Percentiles rank a stretch among this genome's conserved stretches.
phyloP scores from a whole-genome alignment of 2,888 invertebrate genomes.

The Ophioninae sp. region DNA sequence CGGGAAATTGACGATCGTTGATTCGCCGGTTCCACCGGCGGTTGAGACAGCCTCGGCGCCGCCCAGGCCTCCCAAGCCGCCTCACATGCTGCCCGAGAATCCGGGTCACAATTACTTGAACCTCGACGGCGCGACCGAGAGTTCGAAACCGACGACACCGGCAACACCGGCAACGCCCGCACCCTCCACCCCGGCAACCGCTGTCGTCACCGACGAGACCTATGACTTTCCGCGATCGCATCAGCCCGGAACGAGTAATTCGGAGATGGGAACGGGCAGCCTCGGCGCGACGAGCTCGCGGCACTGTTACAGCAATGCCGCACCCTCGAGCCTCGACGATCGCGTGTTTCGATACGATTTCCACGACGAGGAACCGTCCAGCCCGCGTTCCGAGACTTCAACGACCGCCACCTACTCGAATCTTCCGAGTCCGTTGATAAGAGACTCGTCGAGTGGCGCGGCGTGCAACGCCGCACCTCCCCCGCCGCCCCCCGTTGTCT shows the following conservation, averaged over 20 bases:
- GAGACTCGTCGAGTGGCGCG: conserved; percentile 76
- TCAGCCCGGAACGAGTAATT: conserved; percentile 79
- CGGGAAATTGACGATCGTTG: conserved; percentile 81
- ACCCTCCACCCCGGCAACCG: conserved; percentile 74
- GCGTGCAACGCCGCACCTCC: conserved; percentile 79
- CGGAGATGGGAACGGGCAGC: conserved; percentile 68
- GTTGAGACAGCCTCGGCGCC: conserved; percentile 83
- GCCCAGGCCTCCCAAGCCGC: conserved; percentile 90
- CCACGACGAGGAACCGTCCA: conserved; percentile 76
- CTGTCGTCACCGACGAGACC: conserved; percentile 82
- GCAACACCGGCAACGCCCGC: conserved; percentile 77
- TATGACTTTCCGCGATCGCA: conserved; percentile 89
- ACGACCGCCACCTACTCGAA: conserved; percentile 84
- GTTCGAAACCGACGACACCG: conserved; percentile 78
- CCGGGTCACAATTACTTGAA: conserved; percentile 82
- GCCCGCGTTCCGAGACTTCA: conserved; percentile 82
- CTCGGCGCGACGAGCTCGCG: conserved; percentile 75
- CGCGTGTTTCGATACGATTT: conserved; percentile 85
- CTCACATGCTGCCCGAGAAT: conserved; percentile 81
- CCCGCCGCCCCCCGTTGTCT: conserved; percentile 83
- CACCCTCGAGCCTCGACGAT: conserved; percentile 82
- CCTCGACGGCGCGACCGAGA: conserved; percentile 79
- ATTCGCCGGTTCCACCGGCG: conserved; percentile 72
- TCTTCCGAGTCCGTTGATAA: conserved; percentile 82
- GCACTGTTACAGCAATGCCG: conserved; percentile 85